These are phyloP conservation scores for Sylvilagus bachmani DNA, from an alignment of 2,113 vertebrate genomes.

Conservation along the genomic window DNA sequence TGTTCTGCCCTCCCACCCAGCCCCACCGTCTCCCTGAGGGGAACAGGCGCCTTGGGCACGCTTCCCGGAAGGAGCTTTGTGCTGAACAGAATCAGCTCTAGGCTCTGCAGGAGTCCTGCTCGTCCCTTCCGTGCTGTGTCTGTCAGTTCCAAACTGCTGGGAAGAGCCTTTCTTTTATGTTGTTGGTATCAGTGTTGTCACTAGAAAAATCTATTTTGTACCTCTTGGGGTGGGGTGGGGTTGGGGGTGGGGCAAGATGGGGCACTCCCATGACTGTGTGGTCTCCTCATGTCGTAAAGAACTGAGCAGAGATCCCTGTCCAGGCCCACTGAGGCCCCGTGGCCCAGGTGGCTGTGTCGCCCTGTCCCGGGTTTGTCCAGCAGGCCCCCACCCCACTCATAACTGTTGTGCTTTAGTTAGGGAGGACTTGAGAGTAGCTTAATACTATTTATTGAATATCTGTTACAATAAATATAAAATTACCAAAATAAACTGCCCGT, in stretches of 20 bases:
- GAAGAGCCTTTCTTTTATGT: neutral
- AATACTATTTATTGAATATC: neutral
- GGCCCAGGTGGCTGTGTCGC: no score
- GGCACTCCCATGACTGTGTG: no score
- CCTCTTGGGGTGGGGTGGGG: no score
- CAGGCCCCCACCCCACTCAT: neutral
- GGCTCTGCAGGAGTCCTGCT: neutral
- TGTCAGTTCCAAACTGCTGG: neutral
- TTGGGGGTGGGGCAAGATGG: no score
- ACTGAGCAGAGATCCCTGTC: no score
- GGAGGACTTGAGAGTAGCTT: neutral
- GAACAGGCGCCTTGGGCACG: accelerated
- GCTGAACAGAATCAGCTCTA: neutral
- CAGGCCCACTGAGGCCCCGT: no score
- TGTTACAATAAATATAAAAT: conserved; percentile 56
- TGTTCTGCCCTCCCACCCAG: neutral
- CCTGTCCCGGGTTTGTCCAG: no score
- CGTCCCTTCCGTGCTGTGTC: neutral
- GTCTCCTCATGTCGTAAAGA: no score
- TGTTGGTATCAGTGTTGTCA: neutral
- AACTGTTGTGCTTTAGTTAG: neutral
- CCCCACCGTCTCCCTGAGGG: neutral
- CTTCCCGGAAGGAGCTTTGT: neutral
- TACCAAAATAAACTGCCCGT: conserved; percentile 59
- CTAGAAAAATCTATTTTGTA: neutral